Evolutionary conservation across 2,113 vertebrate genomes (phyloP), one percentile per base, ranked within the genome.

Genomic region (Alexandromys fortis): DNA sequence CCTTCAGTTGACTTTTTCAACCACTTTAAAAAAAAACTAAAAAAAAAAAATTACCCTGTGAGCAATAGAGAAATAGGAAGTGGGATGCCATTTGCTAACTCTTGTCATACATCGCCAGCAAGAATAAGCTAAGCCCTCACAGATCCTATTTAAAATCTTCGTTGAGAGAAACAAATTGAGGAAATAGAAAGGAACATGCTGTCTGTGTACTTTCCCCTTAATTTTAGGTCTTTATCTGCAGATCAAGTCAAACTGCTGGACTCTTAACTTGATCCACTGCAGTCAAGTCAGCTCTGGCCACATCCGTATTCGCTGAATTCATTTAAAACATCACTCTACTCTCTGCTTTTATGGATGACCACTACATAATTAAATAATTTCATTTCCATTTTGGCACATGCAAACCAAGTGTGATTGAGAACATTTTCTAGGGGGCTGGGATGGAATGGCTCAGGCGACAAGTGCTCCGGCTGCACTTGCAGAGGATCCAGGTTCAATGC

Each of bases 171-270:
- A 79, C 90, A 77, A 75, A 67, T 88, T 94, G 81, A 85, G 68
- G 52, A 92, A 81, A 30, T 72, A 89, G 16, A 89, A 75, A 89
- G 93, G 63, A 35, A 63, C 19, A 82, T 55, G 0, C 30, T 76
- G 70, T 78, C 76, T 67, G 22, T 81, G n/a, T 13, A n/a, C 19
- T 91, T 63, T 24, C 81, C 19, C 42, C 2, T 70, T 94, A 92
- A 92, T 70, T 91, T 95, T 55, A 88, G 49, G 63, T 82, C 90
- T 65, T 94, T 86, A 6, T 79, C 49, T 96, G 75, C 89, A 83
- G 90, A 63, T 91, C 5, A 77, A n/a, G 22, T 81, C 78, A 38
- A 78, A 17, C 35, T 33, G 30, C 38, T 78, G 33, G 28, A 79
- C 33, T 87, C n/a, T 78, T 78, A 90, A 61, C 17, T 86, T 92